phyloP scores from a whole-genome alignment of 2,113 vertebrate genomes.

The Callipepla squamata region DNA sequence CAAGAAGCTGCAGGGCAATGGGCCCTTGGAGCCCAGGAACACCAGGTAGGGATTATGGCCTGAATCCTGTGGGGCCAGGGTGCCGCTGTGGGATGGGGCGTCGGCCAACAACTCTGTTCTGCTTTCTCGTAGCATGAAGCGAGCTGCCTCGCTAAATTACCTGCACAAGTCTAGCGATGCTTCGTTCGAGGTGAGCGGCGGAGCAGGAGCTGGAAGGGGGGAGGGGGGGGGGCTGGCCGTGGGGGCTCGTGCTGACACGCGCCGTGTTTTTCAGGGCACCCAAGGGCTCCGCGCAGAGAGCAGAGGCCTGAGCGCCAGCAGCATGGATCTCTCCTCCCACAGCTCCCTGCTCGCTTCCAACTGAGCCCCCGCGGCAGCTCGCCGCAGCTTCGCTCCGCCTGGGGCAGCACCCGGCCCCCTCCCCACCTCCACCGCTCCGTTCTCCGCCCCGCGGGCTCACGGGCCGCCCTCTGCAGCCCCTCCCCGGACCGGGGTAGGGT shows the following conservation, averaged over 20 bases:
- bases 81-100: not conserved
- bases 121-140: conserved; percentile 87
- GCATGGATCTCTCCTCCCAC: conserved; percentile 74
- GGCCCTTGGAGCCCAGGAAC: conserved; percentile 85
- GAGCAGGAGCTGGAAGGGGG: accelerated
- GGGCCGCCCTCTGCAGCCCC: not conserved
- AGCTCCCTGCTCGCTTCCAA: conserved; percentile 71
- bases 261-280: conserved; percentile 44
- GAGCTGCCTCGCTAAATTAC: conserved; percentile 92
- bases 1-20: conserved; percentile 93
- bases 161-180: conserved; percentile 89
- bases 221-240: too few relatives aligned
- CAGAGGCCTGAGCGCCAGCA: conserved; percentile 74
- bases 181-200: conserved; percentile 84
- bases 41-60: conserved; percentile 67
- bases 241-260: not conserved
- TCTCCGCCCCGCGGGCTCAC: not conserved
- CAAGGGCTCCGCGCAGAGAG: conserved; percentile 62
- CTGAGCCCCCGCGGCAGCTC: not conserved
- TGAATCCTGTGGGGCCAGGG: accelerated
- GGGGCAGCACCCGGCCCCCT: not conserved
- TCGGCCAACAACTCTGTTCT: not conserved
- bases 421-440: not conserved
- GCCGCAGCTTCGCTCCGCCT: not conserved
- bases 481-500: not conserved